Evolutionary conservation across 2,797 vertebrate species (phyloP), one percentile per base, ranked within the genome.

Genomic region (Hippocampus kuda): DNA sequence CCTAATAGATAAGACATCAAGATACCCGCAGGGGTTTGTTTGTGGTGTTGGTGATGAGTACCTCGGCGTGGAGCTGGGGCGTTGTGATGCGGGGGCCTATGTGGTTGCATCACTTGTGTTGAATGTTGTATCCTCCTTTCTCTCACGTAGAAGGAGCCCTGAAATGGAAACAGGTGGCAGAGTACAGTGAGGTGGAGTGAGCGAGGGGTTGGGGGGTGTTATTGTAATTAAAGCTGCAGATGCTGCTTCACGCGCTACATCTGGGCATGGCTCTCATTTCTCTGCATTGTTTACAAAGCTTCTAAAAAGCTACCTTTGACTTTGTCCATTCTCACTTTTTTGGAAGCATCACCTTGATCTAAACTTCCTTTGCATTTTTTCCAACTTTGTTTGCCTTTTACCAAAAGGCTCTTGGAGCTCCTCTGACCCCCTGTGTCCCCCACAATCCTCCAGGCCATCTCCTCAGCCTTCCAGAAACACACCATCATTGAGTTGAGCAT

Each of bases 201-300:
- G 67, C 57, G 72, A 34, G 64, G 70, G 69, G 70, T 65, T 68
- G 61, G 68, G 70, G 72, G 34, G 30, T 66, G 70, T 71, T 75
- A 84, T 89, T 87, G 86, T 91, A 90, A 92, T 90, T 90, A 91
- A 89, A 88, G 83, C 82, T 89, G 84, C 89, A 89, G 88, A 90
- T 91, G 86, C 84, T 81, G 82, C 83, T 84, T 80, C 85, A 80
- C 78, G 77, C 82, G 67, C 75, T 78, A 70, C 87, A 89, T 88
- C 86, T 91, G 88, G 87, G 76, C 77, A 87, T 68, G 75, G 78
- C 81, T 89, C 83, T 87, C 84, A 83, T 88, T 90, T 88, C 88
- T 84, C 86, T 15, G 10, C 74, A 78, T 72, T 68, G 70, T 78
- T 75, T 69, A 72, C 80, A 88, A 88, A 85, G 81, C 18, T 15